Evolutionary conservation across 2,888 invertebrate genomes (phyloP).

Genomic region (Sarcophaga carnaria): DNA sequence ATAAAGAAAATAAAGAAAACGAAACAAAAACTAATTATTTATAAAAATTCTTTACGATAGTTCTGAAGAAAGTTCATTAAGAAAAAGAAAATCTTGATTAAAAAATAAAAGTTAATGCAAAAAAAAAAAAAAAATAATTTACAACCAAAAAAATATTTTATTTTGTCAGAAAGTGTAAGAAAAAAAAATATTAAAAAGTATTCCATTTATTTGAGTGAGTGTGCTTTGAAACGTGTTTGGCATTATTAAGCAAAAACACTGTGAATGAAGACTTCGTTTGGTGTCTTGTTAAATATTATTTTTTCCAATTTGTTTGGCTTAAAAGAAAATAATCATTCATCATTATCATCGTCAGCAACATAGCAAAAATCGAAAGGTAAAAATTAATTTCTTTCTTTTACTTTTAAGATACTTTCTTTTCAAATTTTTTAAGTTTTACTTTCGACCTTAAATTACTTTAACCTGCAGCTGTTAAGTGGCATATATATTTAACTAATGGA

Average conservation of each 20-base stretch:
- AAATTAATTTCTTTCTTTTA: not conserved
- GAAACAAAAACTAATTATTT: too few relatives aligned
- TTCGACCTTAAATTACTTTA: too few relatives aligned
- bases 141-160: conserved; percentile 15
- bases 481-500: too few relatives aligned
- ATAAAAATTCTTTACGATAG: not conserved
- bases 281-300: not conserved
- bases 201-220: not conserved
- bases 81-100: conserved; percentile 26
- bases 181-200: conserved; percentile 6
- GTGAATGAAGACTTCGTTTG: too few relatives aligned
- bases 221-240: conserved; percentile 59
- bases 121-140: not conserved
- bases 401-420: not conserved
- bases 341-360: not conserved
- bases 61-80: conserved; percentile 12
- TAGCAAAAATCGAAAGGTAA: conserved; percentile 54
- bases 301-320: not conserved
- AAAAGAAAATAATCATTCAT: conserved; percentile 20
- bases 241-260: conserved; percentile 30
- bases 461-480: too few relatives aligned
- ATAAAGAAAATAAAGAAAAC: too few relatives aligned
- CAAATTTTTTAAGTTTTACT: too few relatives aligned
- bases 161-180: not conserved
- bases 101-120: not conserved